Percentiles rank a stretch among this genome's conserved stretches.
phyloP scores from a whole-genome alignment of 1,140 invertebrate genomes.

The Lanistes nyassanus region DNA sequence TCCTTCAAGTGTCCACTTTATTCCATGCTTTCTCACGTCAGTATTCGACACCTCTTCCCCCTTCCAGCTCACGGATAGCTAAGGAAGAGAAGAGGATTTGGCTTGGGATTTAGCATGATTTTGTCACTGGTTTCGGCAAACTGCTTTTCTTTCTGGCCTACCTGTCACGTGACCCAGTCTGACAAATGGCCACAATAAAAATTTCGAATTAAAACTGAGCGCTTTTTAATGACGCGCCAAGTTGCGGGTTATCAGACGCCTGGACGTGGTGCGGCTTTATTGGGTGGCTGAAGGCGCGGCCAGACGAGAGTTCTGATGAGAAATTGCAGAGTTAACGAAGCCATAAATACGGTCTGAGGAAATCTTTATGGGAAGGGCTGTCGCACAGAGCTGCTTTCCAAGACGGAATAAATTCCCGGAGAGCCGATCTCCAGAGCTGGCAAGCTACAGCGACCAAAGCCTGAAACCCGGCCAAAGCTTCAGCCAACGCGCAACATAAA shows the following conservation, averaged over 20 bases:
- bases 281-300: constrained; percentile 19
- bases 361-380: constrained; percentile 21
- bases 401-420: constrained; percentile 28
- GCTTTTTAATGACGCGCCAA: constrained; percentile 25
- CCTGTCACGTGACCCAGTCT: constrained; percentile 3
- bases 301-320: constrained; percentile 25
- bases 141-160: neutral
- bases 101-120: neutral
- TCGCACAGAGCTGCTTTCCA: constrained; percentile 22
- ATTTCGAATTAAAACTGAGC: constrained; percentile 31
- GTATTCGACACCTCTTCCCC: no score
- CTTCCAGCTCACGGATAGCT: neutral
- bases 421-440: constrained; percentile 8
- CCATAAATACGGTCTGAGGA: constrained; percentile 20
- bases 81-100: neutral
- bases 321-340: constrained; percentile 29
- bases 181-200: constrained; percentile 33
- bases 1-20: no score
- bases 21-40: no score
- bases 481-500: constrained; percentile 17
- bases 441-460: constrained; percentile 1
- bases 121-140: constrained; percentile 1
- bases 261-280: constrained; percentile 20
- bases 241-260: constrained; percentile 19
- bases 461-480: neutral